These are phyloP conservation scores for Pachydiplax longipennis DNA, from an alignment of 2,888 invertebrate genomes.

Conservation along the genomic window DNA sequence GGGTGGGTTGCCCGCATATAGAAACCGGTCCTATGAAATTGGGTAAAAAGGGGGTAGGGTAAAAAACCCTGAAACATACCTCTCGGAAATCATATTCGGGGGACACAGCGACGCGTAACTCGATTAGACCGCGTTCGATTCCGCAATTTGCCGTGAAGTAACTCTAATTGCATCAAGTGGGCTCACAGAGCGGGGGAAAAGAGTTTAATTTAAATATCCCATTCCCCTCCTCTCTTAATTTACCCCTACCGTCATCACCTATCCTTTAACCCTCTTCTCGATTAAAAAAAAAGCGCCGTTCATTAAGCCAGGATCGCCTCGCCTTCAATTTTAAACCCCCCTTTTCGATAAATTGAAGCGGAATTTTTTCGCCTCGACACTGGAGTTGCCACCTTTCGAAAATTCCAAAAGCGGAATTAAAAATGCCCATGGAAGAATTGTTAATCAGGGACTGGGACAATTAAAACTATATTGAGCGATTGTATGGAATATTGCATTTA, in stretches of 20 bases:
- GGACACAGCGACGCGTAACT: constrained; percentile 18
- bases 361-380: constrained; percentile 3
- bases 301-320: constrained; percentile 19
- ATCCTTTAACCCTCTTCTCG: neutral
- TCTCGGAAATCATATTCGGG: constrained; percentile 5
- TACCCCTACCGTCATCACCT: neutral
- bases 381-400: neutral
- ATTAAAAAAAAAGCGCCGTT: neutral
- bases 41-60: too few species aligned
- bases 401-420: neutral
- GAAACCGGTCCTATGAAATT: too few species aligned
- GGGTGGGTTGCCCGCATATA: too few species aligned
- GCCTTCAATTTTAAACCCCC: neutral
- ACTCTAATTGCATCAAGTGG: constrained; percentile 38
- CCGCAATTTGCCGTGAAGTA: constrained; percentile 28
- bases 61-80: too few species aligned
- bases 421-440: too few species aligned
- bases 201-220: constrained; percentile 37
- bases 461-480: too few species aligned
- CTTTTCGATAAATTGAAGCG: neutral
- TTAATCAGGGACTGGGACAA: too few species aligned
- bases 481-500: too few species aligned
- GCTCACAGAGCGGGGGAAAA: neutral
- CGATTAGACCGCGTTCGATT: constrained; percentile 29
- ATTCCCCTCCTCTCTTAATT: neutral